Evolutionary conservation across 2,797 vertebrate species (phyloP).

Genomic region (Hypotaenidia philippensis): DNA sequence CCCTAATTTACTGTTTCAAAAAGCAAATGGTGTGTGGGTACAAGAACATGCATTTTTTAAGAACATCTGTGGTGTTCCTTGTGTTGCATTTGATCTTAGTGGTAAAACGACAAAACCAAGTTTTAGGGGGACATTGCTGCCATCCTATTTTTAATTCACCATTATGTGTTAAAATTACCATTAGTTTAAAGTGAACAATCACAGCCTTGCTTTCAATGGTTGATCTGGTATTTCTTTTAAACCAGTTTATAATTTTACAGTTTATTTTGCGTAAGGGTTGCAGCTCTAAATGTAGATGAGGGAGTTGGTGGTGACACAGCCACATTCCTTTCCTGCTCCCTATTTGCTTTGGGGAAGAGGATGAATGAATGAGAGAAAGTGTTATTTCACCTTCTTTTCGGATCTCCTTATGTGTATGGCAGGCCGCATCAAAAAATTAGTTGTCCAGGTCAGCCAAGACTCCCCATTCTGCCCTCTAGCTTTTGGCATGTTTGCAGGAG

Average conservation of each 20-base stretch:
- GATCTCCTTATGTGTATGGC: background rate
- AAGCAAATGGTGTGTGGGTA: slow-evolving; percentile 75
- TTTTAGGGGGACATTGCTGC: slow-evolving; percentile 40
- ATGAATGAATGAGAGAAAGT: background rate
- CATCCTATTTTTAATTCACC: slow-evolving; percentile 71
- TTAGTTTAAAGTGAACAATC: slow-evolving; percentile 30
- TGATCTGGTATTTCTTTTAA: slow-evolving; percentile 25
- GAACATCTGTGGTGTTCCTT: slow-evolving; percentile 72
- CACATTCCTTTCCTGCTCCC: background rate
- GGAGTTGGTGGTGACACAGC: background rate
- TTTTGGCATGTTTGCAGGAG: background rate
- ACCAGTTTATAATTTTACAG: slow-evolving; percentile 24
- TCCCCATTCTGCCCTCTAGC: background rate
- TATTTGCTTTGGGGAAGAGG: background rate
- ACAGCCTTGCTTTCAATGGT: slow-evolving; percentile 36
- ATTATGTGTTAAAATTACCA: slow-evolving; percentile 71
- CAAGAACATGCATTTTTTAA: slow-evolving; percentile 75
- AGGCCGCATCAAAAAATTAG: background rate
- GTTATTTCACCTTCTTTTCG: background rate
- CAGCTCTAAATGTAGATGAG: background rate
- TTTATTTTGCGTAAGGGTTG: background rate
- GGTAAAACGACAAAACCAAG: slow-evolving; percentile 64
- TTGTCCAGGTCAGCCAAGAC: background rate
- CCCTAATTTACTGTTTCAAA: slow-evolving; percentile 78
- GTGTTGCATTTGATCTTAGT: slow-evolving; percentile 72